A percentile compares a stretch with the other conserved stretches of the same genome.
Evolutionary conservation across 2,113 vertebrate genomes (phyloP).

Genomic region (Shinisaurus crocodilurus): DNA sequence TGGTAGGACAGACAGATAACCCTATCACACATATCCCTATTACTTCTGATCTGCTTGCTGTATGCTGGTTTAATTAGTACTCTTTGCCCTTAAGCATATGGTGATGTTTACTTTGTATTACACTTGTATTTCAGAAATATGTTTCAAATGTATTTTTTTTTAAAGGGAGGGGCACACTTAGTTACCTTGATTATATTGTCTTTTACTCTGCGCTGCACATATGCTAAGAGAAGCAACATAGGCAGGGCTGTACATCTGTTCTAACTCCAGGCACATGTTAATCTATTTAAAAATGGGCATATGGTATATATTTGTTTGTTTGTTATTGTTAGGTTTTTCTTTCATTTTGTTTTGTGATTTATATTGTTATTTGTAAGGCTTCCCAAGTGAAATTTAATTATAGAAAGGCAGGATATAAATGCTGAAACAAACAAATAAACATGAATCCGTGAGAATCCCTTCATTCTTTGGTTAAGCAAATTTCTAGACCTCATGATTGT

Average conservation of each 20-base stretch:
- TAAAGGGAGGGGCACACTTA: not conserved
- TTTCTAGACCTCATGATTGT: not conserved
- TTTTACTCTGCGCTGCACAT: not conserved
- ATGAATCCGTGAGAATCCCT: not conserved
- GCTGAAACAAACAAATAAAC: not conserved
- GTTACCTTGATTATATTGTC: not conserved
- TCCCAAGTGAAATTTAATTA: not conserved
- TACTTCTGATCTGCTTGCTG: not conserved
- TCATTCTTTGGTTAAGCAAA: not conserved
- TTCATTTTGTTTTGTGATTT: not conserved
- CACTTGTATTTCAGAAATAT: not conserved
- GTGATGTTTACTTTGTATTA: not conserved
- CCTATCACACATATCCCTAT: too few species aligned
- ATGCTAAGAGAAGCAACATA: not conserved
- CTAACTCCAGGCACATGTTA: not conserved
- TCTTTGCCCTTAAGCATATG: not conserved
- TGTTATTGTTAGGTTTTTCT: not conserved
- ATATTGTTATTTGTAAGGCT: not conserved
- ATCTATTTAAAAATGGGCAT: not conserved
- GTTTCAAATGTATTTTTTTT: not conserved
- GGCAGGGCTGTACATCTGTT: not conserved
- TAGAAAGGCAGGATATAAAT: not conserved
- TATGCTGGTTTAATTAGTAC: not conserved
- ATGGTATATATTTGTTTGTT: not conserved
- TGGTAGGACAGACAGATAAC: not conserved